These are phyloP conservation scores for Saiga tatarica DNA, from an alignment of 2,113 vertebrate genomes.

Conservation along the genomic window DNA sequence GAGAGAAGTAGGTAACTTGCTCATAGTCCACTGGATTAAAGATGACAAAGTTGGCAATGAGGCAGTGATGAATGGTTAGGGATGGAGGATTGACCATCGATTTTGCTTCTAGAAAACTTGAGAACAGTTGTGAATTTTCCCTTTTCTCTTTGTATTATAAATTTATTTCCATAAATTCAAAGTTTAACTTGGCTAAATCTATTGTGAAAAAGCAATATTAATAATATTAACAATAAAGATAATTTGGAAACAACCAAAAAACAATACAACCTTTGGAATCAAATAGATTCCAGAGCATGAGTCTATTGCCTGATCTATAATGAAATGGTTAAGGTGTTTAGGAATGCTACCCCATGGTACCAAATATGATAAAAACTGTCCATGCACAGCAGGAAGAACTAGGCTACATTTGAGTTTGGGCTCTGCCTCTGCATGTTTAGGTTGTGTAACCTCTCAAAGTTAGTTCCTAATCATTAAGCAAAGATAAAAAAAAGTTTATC, in stretches of 20 bases:
- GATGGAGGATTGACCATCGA: not conserved
- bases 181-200: not conserved
- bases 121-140: not conserved
- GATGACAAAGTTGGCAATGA: not conserved
- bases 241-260: not conserved
- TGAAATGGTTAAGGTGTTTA: not conserved
- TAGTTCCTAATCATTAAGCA: not conserved
- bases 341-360: not conserved
- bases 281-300: not conserved
- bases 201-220: not conserved
- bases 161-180: not conserved
- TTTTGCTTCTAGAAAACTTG: not conserved
- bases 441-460: not conserved
- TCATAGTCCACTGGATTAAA: not conserved
- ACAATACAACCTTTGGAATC: not conserved
- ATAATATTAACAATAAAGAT: not conserved
- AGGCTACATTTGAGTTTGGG: not conserved
- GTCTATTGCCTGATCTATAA: not conserved
- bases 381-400: not conserved
- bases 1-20: not conserved
- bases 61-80: not conserved
- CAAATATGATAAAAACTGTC: not conserved
- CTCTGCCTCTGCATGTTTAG: not conserved
- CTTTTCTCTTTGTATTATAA: not conserved
- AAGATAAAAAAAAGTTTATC: conserved; percentile 22